These are phyloP conservation scores for Neogobius melanostomus DNA, from an alignment of 2,113 vertebrate genomes.

Conservation along the genomic window DNA sequence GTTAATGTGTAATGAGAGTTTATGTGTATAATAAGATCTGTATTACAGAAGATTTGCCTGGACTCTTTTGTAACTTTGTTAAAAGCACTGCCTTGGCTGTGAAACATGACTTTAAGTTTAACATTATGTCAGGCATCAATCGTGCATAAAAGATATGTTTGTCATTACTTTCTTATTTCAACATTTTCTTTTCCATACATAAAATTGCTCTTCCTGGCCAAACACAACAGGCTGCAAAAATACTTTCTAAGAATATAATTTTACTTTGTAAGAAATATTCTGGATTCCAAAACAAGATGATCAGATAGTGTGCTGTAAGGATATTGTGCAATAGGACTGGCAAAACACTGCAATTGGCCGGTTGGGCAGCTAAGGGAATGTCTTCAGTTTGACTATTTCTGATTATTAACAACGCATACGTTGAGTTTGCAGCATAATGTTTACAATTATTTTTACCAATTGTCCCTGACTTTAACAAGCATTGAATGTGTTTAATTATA, in stretches of 20 bases:
- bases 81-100: constrained; percentile 29
- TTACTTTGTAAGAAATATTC: not conserved
- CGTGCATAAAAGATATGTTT: constrained; percentile 50
- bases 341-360: not conserved
- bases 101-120: not conserved
- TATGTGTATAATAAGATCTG: too few species aligned
- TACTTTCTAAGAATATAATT: not conserved
- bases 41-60: too few species aligned
- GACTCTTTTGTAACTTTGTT: too few species aligned
- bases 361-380: not conserved
- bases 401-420: not conserved
- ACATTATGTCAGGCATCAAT: constrained; percentile 25
- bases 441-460: not conserved
- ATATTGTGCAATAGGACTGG: not conserved
- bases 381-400: not conserved
- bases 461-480: not conserved
- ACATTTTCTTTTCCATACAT: constrained; percentile 5
- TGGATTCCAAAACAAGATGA: not conserved
- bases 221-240: not conserved
- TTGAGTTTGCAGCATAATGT: not conserved
- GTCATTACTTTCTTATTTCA: constrained; percentile 33
- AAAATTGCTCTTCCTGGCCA: not conserved
- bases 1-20: too few species aligned
- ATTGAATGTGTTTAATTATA: not conserved
- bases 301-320: not conserved